Base-by-base conservation (phyloP, 2,888 invertebrate genomes). In the Malthinus seriepunctatus region DNA sequence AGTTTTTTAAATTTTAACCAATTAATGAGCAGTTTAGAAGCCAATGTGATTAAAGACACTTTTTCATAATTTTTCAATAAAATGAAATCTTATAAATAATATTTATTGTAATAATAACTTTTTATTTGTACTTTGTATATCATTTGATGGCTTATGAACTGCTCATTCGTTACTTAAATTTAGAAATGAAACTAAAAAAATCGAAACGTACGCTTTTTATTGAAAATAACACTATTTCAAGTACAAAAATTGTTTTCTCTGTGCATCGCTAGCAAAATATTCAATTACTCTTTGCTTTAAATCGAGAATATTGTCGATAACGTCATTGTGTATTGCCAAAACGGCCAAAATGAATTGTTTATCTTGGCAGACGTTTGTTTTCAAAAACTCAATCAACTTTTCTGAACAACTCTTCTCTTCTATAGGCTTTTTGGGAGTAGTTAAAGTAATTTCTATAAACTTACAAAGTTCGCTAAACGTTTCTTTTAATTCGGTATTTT, bases 1-100 rank as follows among this genome's bases (percentile, higher is more conserved):
- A 66, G 64, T 56, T 50, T 23, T 12, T n/a, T 12, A 3, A 42
- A 7, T 47, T 32, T n/a, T n/a, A 15, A 46, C 33, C 33, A 32
- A 32, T 32, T 6, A 32, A 8, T 32, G 6, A 32, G 6, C 8
- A 32, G 8, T 6, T 32, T 32, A 32, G 33, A 32, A 32, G 6
- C 10, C 12, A 8, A n/a, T n/a, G n/a, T n/a, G n/a, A n/a, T n/a
- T n/a, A n/a, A n/a, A n/a, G n/a, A n/a, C n/a, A n/a, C n/a, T n/a
- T n/a, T n/a, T n/a, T n/a, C n/a, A n/a, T n/a, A n/a, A n/a, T n/a
- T n/a, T n/a, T n/a, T n/a, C n/a, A n/a, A n/a, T n/a, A n/a, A n/a
- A n/a, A n/a, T n/a, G n/a, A n/a, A n/a, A n/a, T n/a, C n/a, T n/a
- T n/a, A n/a, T n/a, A n/a, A n/a, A n/a, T n/a, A n/a, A n/a, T n/a